Evolutionary conservation across 2,888 invertebrate species (phyloP).

Genomic region (Cremastinae sp.): DNA sequence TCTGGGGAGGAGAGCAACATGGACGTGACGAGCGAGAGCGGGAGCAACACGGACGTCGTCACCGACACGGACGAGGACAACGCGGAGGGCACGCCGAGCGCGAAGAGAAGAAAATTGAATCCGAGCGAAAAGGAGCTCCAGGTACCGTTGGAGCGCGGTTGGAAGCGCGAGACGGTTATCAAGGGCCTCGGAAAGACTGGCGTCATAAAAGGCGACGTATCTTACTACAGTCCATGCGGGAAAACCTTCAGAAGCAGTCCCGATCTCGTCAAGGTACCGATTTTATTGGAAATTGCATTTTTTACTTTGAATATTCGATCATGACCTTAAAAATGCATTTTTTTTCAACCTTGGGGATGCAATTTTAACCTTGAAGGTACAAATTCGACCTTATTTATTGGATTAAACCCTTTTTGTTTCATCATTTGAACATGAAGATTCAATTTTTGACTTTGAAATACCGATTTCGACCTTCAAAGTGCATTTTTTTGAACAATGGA

Average conservation of each 20-base stretch:
- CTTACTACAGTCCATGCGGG: constrained; percentile 89
- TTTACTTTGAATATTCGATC: no score
- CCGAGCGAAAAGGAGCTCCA: constrained; percentile 78
- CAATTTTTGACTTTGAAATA: no score
- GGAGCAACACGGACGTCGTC: constrained; percentile 78
- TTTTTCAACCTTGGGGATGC: no score
- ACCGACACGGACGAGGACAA: constrained; percentile 79
- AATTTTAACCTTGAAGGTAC: no score
- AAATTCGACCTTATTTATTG: no score
- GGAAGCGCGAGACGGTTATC: constrained; percentile 96
- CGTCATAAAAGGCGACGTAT: constrained; percentile 95
- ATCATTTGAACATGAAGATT: no score
- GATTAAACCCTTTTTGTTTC: no score
- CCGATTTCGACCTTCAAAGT: no score
- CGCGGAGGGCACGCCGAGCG: constrained; percentile 76
- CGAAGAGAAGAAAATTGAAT: constrained; percentile 78
- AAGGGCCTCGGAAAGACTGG: constrained; percentile 93
- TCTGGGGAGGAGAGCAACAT: constrained; percentile 80
- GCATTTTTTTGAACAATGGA: no score
- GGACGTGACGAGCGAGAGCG: constrained; percentile 79
- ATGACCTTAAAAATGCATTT: no score
- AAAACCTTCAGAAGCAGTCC: constrained; percentile 84
- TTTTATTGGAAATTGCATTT: no score
- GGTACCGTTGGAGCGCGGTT: constrained; percentile 83
- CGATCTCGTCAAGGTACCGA: constrained; percentile 82